phyloP scores from a whole-genome alignment of 2,797 vertebrate genomes.

The Enteromius trimaculatus region DNA sequence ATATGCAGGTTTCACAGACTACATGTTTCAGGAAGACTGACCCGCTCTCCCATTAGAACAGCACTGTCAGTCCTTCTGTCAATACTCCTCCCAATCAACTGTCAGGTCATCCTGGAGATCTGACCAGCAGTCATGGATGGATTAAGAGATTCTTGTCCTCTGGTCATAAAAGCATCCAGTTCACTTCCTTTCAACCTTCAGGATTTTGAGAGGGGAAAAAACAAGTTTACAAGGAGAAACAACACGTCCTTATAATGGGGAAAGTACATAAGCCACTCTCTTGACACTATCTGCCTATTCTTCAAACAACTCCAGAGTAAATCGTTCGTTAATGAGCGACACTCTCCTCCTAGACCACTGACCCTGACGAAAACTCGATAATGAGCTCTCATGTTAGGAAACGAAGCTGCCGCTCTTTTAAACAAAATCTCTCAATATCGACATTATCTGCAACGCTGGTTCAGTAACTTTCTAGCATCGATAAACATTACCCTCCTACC shows the following conservation, averaged over 20 bases:
- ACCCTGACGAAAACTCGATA: conserved; percentile 32
- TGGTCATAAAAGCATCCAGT: not conserved
- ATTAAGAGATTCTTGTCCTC: conserved; percentile 22
- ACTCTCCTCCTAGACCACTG: conserved; percentile 35
- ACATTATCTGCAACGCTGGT: conserved; percentile 41
- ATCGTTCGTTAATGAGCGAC: conserved; percentile 43
- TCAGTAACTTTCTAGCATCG: conserved; percentile 19
- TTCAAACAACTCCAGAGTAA: conserved; percentile 35
- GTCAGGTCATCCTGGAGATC: conserved; percentile 22
- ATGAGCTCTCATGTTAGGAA: conserved; percentile 44
- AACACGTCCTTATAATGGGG: conserved; percentile 4
- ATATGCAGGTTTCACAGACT: conserved; percentile 8
- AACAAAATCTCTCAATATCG: conserved; percentile 33
- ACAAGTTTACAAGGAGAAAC: conserved; percentile 3
- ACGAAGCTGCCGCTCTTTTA: conserved; percentile 1
- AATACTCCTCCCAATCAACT: conserved; percentile 19
- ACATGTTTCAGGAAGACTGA: conserved; percentile 19
- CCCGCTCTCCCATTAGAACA: conserved; percentile 6
- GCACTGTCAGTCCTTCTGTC: not conserved
- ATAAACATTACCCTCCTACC: conserved; percentile 40
- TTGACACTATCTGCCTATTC: conserved; percentile 37
- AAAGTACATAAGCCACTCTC: conserved; percentile 34
- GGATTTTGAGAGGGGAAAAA: not conserved
- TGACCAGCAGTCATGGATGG: conserved; percentile 11
- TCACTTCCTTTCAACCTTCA: not conserved